Base-by-base conservation (phyloP, 2,797 vertebrate genomes). In the Chrysolophus pictus region DNA sequence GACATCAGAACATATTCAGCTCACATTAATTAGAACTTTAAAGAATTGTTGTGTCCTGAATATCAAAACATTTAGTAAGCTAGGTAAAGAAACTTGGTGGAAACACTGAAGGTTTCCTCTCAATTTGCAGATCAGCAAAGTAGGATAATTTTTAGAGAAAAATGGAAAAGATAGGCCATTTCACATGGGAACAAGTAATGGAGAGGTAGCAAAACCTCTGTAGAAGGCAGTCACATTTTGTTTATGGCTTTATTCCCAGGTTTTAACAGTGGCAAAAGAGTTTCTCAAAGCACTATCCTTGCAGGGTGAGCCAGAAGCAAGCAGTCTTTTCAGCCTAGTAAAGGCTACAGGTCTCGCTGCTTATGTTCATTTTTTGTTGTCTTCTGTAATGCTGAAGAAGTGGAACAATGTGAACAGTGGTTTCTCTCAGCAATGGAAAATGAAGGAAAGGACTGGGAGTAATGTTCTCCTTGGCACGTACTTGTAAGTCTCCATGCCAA, bases 111-210 rank as follows among this genome's bases (percentile, higher is more conserved):
- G 10, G 24, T 87, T 82, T 87, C 46, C 58, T 56, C 22, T 23
- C n/a, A 79, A 12, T 11, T 47, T 72, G 23, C 15, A 39, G 31
- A 69, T 39, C 59, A 84, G 26, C 2, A 3, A 77, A 70, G 13
- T 7, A 51, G 23, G 26, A 11, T 8, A 80, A n/a, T 64, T 16
- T 29, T 31, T 39, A 39, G 29, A 28, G 7, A 39, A 80, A 89
- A 70, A 31, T 3, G 58, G 11, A 49, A 58, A 67, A 78, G 72
- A 64, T 6, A 0, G 0, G 2, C 6, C 31, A 22, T 18, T 51
- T 6, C 39, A 55, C 37, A 7, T 33, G 46, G 3, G 24, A 7
- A 14, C 10, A 69, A 4, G 10, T 59, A 59, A 28, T 9, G 24
- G 28, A 73, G 3, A 4, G 6, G 4, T 29, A 73, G 14, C 7